A percentile compares a stretch with the other conserved stretches of the same genome.
These are phyloP conservation scores for Cataglyphis altisquamis DNA, from an alignment of 2,888 invertebrate genomes.

Conservation along the genomic window DNA sequence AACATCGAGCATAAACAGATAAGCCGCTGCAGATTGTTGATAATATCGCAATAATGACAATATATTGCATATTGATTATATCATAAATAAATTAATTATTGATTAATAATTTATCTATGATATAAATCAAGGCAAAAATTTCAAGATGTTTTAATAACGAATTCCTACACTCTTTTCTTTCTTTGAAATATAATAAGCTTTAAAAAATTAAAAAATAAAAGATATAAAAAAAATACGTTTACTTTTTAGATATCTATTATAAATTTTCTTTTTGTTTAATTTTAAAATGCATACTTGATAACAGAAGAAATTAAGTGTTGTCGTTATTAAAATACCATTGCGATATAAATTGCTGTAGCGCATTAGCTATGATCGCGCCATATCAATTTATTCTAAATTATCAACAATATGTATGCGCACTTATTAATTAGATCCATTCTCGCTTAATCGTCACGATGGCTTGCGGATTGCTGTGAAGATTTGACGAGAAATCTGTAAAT, in stretches of 20 bases:
- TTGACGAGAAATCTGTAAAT: slow-evolving; percentile 12
- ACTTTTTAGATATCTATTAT: not conserved
- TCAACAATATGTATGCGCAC: not conserved
- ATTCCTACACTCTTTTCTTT: not conserved
- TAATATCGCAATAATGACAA: slow-evolving; percentile 4
- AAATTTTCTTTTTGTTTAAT: not conserved
- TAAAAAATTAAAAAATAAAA: not conserved
- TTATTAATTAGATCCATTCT: slow-evolving; percentile 34
- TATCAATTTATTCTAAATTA: slow-evolving; percentile 23
- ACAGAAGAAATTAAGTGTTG: not conserved
- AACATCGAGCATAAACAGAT: not conserved
- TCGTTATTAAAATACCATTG: slow-evolving; percentile 21
- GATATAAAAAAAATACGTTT: not conserved
- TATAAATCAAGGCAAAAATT: not conserved
- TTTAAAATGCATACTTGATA: not conserved
- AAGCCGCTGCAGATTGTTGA: slow-evolving; percentile 16
- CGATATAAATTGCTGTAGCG: not conserved
- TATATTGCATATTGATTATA: slow-evolving; percentile 28
- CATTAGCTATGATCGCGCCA: not conserved
- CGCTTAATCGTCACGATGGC: slow-evolving; percentile 14
- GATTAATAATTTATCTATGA: slow-evolving; percentile 18
- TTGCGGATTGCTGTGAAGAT: slow-evolving; percentile 28
- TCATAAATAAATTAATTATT: slow-evolving; percentile 33
- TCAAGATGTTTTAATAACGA: slow-evolving; percentile 8
- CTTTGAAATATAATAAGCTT: not conserved